These are phyloP conservation scores for Cuniculus paca DNA, from an alignment of 2,797 vertebrate species.

Conservation along the genomic window DNA sequence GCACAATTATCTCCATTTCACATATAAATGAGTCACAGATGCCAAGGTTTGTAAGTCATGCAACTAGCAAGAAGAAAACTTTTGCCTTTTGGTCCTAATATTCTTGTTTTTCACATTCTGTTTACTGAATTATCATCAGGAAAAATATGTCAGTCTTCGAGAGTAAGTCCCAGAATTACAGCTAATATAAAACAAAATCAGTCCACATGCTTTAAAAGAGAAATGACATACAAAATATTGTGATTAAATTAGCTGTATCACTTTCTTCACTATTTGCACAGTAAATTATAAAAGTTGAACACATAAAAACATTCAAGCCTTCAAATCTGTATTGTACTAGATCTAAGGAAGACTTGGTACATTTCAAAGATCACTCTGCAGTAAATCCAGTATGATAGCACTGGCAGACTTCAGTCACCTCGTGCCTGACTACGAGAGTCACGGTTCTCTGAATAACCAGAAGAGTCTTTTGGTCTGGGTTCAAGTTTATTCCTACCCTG, in stretches of 20 bases:
- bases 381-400: not conserved
- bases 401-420: not conserved
- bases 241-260: not conserved
- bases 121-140: constrained; percentile 19
- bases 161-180: constrained; percentile 2
- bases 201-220: not conserved
- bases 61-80: not conserved
- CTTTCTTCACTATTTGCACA: not conserved
- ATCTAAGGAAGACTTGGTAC: not conserved
- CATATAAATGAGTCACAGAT: not conserved
- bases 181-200: not conserved
- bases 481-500: not conserved
- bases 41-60: not conserved
- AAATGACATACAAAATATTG: not conserved
- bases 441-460: not conserved
- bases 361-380: not conserved
- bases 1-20: not conserved
- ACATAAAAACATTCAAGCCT: constrained; percentile 34
- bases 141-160: not conserved
- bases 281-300: not conserved
- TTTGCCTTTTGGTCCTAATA: not conserved
- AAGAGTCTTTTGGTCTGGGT: not conserved
- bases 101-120: not conserved
- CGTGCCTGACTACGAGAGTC: not conserved
- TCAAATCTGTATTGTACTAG: not conserved